Conservation (phyloP, 1,140 invertebrate species). For the Arctopsyche grandis region DNA sequence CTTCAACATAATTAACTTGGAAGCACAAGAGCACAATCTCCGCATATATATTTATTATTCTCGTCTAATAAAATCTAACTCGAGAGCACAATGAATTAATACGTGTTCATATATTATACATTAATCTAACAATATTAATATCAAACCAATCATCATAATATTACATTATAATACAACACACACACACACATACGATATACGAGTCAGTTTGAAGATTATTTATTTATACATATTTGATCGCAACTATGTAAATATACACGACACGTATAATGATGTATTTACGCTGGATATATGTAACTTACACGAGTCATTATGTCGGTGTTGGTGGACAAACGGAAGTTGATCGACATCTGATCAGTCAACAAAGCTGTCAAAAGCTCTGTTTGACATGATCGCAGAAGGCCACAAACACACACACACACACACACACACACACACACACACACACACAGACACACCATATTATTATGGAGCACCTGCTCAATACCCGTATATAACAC, state of each 20-base stretch:
- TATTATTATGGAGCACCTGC: no score
- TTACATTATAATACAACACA: no score
- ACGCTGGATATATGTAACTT: not conserved
- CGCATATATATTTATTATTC: not conserved
- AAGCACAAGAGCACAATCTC: no score
- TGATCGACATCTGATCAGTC: conserved; percentile 26
- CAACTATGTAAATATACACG: no score
- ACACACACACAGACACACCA: no score
- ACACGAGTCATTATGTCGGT: conserved; percentile 20
- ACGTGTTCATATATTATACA: not conserved
- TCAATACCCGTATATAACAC: not conserved
- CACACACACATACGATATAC: no score
- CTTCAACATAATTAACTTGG: no score
- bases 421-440: no score
- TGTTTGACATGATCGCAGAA: not conserved
- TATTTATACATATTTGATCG: no score
- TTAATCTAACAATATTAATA: conserved; percentile 4
- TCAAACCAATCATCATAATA: no score
- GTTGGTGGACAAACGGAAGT: conserved; percentile 18
- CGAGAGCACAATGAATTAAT: conserved; percentile 17
- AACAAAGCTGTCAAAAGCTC: conserved; percentile 15
- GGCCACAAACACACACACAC: not conserved
- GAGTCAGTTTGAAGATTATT: no score
- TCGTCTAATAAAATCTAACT: conserved; percentile 17
- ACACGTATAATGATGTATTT: no score